A percentile compares a stretch with the other conserved stretches of the same genome.
Evolutionary conservation across 2,113 vertebrate genomes (phyloP).

Genomic region (Elephantulus edwardii): DNA sequence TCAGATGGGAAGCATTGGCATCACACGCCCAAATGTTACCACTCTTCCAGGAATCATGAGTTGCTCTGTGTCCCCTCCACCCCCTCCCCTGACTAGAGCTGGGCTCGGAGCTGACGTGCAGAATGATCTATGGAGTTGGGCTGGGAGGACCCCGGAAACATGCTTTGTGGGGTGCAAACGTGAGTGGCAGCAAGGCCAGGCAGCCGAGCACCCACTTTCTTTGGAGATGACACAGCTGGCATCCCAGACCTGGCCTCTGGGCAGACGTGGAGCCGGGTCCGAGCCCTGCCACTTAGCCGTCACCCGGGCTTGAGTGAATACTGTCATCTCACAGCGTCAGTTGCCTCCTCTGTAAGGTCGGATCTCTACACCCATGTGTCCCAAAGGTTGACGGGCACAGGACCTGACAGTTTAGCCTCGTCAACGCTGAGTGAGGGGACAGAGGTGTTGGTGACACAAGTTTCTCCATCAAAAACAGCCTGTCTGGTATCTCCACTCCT

Average conservation of each 20-base stretch:
- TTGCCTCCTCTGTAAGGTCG: neutral
- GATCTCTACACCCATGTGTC: neutral
- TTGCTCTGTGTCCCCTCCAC: neutral
- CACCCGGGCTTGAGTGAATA: neutral
- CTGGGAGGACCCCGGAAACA: neutral
- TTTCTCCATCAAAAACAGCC: neutral
- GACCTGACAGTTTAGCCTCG: neutral
- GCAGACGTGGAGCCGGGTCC: neutral
- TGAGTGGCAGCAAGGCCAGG: neutral
- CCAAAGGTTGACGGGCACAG: neutral
- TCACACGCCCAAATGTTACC: neutral
- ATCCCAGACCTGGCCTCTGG: too few relatives aligned
- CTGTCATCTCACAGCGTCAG: neutral
- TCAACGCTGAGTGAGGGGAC: neutral
- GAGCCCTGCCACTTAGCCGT: neutral
- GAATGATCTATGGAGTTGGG: neutral
- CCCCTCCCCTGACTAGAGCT: too few relatives aligned
- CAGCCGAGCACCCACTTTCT: too few relatives aligned
- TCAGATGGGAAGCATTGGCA: neutral
- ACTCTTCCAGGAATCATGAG: neutral
- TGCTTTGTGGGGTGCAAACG: rapidly evolving
- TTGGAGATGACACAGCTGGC: neutral
- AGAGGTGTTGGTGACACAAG: rapidly evolving
- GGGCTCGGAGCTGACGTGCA: neutral
- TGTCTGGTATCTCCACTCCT: neutral